phyloP scores from a whole-genome alignment of 2,888 invertebrate species.

The Smittia sp. region DNA sequence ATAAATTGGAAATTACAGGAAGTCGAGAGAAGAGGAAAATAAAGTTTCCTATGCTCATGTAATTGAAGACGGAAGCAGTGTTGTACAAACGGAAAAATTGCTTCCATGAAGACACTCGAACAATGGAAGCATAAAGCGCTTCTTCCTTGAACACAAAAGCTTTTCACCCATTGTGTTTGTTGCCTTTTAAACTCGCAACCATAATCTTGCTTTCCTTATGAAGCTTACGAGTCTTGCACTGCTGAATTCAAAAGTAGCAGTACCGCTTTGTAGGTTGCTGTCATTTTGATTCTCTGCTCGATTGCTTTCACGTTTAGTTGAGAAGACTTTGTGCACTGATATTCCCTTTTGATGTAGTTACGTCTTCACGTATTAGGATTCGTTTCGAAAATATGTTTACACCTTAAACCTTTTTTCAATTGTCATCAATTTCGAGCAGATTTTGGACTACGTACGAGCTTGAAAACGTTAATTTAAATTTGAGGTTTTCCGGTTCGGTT shows the following conservation, averaged over 20 bases:
- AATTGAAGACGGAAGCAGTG: neutral
- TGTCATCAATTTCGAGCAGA: too few relatives aligned
- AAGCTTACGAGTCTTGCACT: neutral
- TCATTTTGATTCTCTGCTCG: too few relatives aligned
- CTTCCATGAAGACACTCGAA: neutral
- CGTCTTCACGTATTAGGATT: neutral
- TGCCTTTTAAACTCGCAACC: neutral
- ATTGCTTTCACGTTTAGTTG: too few relatives aligned
- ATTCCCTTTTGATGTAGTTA: too few relatives aligned
- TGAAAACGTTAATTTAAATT: too few relatives aligned
- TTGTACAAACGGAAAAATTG: neutral
- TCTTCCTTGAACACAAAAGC: neutral
- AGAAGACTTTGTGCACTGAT: too few relatives aligned
- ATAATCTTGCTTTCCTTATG: neutral
- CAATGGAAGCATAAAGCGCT: neutral
- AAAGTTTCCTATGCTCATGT: neutral
- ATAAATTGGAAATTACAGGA: slow-evolving; percentile 5
- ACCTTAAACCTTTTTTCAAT: too few relatives aligned
- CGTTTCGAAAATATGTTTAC: too few relatives aligned
- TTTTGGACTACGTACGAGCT: too few relatives aligned
- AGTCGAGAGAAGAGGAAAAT: neutral
- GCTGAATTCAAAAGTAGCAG: neutral
- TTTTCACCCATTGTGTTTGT: neutral
- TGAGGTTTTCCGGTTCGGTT: too few relatives aligned
- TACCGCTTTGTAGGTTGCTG: too few relatives aligned